Percentiles rank a stretch among this genome's conserved stretches.
phyloP scores from a whole-genome alignment of 1,140 invertebrate genomes.

The Phocides pigmalion region DNA sequence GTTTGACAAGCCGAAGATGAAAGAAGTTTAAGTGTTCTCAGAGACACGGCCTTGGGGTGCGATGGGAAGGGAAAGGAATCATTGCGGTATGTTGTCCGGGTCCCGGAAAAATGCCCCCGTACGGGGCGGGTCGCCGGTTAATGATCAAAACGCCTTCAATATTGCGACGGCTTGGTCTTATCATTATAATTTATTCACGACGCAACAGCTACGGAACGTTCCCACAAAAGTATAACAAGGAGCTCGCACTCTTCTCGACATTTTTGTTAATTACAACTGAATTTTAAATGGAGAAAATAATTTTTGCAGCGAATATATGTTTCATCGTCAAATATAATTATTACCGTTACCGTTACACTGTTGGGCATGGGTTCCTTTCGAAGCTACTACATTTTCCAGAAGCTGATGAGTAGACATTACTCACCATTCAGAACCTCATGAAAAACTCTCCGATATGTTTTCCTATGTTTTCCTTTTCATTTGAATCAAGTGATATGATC shows the following conservation, averaged over 20 bases:
- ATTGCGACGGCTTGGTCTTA: slow-evolving; percentile 73
- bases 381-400: too few relatives aligned
- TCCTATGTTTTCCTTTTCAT: too few relatives aligned
- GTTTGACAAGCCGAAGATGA: slow-evolving; percentile 63
- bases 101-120: slow-evolving; percentile 63
- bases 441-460: too few relatives aligned
- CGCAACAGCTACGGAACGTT: slow-evolving; percentile 49
- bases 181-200: slow-evolving; percentile 80
- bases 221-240: slow-evolving; percentile 22
- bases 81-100: slow-evolving; percentile 50
- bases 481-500: too few relatives aligned
- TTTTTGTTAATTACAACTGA: slow-evolving; percentile 23
- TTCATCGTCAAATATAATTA: neutral
- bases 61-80: slow-evolving; percentile 53
- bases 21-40: slow-evolving; percentile 70
- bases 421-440: too few relatives aligned
- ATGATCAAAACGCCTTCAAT: slow-evolving; percentile 79
- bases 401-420: too few relatives aligned
- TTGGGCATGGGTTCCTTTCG: too few relatives aligned
- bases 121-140: slow-evolving; percentile 56
- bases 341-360: too few relatives aligned
- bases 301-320: neutral
- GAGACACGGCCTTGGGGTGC: slow-evolving; percentile 50
- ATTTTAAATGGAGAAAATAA: neutral
- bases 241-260: neutral